phyloP scores from a whole-genome alignment of 2,797 vertebrate species.

The Microchirus variegatus region DNA sequence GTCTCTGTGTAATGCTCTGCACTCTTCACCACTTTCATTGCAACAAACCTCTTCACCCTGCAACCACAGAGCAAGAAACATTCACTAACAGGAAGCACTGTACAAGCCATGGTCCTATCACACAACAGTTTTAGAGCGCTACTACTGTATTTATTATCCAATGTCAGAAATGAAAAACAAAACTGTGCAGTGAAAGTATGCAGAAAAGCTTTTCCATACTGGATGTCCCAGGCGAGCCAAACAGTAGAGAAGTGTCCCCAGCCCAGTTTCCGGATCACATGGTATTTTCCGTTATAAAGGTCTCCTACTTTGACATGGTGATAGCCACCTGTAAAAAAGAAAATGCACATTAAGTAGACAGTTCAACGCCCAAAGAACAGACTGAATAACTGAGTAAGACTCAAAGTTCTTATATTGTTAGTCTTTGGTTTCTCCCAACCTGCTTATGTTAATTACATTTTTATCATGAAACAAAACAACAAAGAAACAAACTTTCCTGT shows the following conservation, averaged over 20 bases:
- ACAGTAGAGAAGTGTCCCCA: slow-evolving; percentile 99
- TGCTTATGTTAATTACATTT: too few relatives aligned
- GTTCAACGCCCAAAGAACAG: neutral
- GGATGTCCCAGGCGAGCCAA: slow-evolving; percentile 98
- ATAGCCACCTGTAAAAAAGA: slow-evolving; percentile 87
- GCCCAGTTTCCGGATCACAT: slow-evolving; percentile 96
- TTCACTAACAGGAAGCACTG: slow-evolving; percentile 39
- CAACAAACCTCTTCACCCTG: slow-evolving; percentile 95
- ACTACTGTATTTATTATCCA: slow-evolving; percentile 9
- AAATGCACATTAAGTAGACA: neutral
- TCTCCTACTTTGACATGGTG: slow-evolving; percentile 99
- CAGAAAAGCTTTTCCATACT: slow-evolving; percentile 80
- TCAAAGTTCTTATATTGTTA: too few relatives aligned
- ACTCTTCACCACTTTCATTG: slow-evolving; percentile 99
- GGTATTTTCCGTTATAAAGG: slow-evolving; percentile 96
- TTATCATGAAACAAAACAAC: too few relatives aligned
- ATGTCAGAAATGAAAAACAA: slow-evolving; percentile 22
- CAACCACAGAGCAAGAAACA: slow-evolving; percentile 51
- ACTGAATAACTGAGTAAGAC: neutral
- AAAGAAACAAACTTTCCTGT: too few relatives aligned
- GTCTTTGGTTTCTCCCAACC: too few relatives aligned
- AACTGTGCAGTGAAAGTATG: slow-evolving; percentile 5
- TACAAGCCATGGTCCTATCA: slow-evolving; percentile 4
- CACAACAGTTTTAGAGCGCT: slow-evolving; percentile 7
- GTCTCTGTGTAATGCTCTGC: slow-evolving; percentile 99